Percentiles rank a stretch among this genome's conserved stretches.
Conservation (phyloP, 2,888 invertebrate species). For the Unio delphinus region DNA sequence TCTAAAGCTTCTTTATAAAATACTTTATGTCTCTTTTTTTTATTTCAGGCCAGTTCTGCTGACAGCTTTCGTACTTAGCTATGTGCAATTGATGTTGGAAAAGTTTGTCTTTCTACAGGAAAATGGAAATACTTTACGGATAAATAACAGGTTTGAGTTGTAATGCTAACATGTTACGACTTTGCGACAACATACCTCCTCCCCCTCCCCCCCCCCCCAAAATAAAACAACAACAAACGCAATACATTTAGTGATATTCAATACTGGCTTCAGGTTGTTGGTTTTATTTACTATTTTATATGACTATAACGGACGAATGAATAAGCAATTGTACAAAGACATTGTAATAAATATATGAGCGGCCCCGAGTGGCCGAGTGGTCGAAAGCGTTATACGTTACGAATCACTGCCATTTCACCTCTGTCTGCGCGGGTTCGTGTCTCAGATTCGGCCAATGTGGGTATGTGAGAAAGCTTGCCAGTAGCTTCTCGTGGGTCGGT, state of each 20-base stretch:
- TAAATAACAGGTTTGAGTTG: slow-evolving; percentile 60
- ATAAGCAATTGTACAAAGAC: neutral
- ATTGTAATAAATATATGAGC: neutral
- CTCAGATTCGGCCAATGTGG: too few species aligned
- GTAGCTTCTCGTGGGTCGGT: too few species aligned
- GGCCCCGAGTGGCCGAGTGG: too few species aligned
- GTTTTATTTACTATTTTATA: neutral
- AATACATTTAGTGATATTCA: neutral
- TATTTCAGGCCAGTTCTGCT: slow-evolving; percentile 40
- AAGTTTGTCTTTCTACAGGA: slow-evolving; percentile 55
- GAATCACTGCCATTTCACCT: too few species aligned
- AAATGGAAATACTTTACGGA: slow-evolving; percentile 38
- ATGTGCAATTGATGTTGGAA: slow-evolving; percentile 47
- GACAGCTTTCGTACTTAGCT: slow-evolving; percentile 34
- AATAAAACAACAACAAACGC: slow-evolving; percentile 18
- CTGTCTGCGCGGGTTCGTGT: too few species aligned
- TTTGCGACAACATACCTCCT: slow-evolving; percentile 12
- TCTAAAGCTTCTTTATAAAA: too few species aligned
- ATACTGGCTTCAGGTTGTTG: neutral
- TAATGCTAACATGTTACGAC: slow-evolving; percentile 1
- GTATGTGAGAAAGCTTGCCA: too few species aligned
- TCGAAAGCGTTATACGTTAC: too few species aligned
- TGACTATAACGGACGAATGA: neutral
- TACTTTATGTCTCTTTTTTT: slow-evolving; percentile 7
- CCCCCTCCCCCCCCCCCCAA: neutral